Conservation (phyloP, 2,888 invertebrate species). For the Electrophaes corylata region DNA sequence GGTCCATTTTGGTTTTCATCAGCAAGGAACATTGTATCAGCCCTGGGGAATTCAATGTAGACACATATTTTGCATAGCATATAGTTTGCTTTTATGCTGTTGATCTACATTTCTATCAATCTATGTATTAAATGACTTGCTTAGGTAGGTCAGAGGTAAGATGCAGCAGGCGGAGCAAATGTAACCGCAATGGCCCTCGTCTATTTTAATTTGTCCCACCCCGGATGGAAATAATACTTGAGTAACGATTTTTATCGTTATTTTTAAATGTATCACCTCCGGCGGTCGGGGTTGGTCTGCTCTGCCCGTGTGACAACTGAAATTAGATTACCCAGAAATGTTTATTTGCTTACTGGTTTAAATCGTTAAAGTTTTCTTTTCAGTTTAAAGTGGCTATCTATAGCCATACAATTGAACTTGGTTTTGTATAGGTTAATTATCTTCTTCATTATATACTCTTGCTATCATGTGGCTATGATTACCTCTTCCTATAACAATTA, state of each 20-base stretch:
- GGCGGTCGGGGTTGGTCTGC: constrained; percentile 35
- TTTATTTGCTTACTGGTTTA: constrained; percentile 24
- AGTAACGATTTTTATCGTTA: constrained; percentile 69
- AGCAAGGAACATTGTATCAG: neutral
- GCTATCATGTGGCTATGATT: too few species aligned
- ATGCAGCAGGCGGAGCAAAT: constrained; percentile 22
- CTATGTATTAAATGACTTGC: neutral
- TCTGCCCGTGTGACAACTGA: constrained; percentile 28
- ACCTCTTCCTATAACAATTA: too few species aligned
- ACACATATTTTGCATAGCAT: neutral
- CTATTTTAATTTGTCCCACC: constrained; percentile 58
- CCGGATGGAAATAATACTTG: constrained; percentile 60
- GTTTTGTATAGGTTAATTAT: neutral
- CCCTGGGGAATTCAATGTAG: neutral
- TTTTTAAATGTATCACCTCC: constrained; percentile 53
- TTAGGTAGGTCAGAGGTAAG: neutral
- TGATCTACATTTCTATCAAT: neutral
- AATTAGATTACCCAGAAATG: constrained; percentile 24
- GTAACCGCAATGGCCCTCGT: constrained; percentile 40
- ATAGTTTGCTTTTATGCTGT: neutral
- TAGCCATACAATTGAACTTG: neutral
- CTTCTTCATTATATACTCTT: too few species aligned
- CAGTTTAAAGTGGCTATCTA: neutral
- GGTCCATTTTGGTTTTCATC: neutral
- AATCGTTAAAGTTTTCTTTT: neutral